A percentile compares a stretch with the other conserved stretches of the same genome.
Evolutionary conservation across 1,140 invertebrate genomes (phyloP).

Genomic region (Chrysoperla carnea): DNA sequence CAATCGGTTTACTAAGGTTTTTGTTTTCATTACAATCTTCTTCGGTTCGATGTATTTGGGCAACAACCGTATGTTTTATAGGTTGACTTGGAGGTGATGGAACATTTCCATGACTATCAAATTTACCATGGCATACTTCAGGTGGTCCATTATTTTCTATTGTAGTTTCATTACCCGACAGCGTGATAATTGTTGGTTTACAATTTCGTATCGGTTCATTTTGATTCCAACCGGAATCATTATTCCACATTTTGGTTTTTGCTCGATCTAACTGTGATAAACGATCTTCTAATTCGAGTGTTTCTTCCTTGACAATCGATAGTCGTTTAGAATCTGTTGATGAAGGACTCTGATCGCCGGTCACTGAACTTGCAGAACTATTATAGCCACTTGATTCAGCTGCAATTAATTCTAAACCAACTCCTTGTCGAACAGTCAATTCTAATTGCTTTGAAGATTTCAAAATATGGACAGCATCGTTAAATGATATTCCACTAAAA

Average conservation of each 20-base stretch:
- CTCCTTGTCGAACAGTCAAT: constrained; percentile 50
- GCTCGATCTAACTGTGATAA: constrained; percentile 15
- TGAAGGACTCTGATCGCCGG: constrained; percentile 48
- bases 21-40: constrained; percentile 10
- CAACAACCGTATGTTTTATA: constrained; percentile 37
- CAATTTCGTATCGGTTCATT: constrained; percentile 23
- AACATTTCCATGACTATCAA: background rate
- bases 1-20: constrained; percentile 1
- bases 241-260: constrained; percentile 8
- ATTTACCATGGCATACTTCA: constrained; percentile 11
- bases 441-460: constrained; percentile 56
- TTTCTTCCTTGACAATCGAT: constrained; percentile 48
- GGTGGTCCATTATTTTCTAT: constrained; percentile 33
- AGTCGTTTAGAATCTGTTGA: constrained; percentile 40
- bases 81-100: background rate
- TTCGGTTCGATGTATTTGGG: constrained; percentile 35
- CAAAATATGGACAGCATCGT: constrained; percentile 61
- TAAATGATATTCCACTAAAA: constrained; percentile 58
- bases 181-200: constrained; percentile 41
- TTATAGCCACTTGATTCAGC: constrained; percentile 66
- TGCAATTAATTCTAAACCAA: constrained; percentile 55
- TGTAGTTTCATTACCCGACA: constrained; percentile 44
- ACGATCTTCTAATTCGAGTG: constrained; percentile 28
- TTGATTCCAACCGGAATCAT: constrained; percentile 27
- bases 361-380: constrained; percentile 56